Percentiles rank a stretch among this genome's conserved stretches.
phyloP scores from a whole-genome alignment of 2,113 vertebrate genomes.

The Leiothrix lutea region DNA sequence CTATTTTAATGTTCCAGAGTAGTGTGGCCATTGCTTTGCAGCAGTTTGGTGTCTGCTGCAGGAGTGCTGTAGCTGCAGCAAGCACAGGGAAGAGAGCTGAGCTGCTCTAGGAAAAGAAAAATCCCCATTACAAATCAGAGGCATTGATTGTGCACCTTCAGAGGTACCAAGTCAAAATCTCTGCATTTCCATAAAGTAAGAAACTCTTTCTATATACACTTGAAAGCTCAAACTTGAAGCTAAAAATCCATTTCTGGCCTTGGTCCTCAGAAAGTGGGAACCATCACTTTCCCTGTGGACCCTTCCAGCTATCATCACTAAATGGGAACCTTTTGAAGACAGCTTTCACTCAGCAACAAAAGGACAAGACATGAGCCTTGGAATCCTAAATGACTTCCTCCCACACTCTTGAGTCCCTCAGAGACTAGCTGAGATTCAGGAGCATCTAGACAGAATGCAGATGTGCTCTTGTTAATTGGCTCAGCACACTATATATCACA shows the following conservation, averaged over 20 bases:
- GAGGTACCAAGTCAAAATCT: background rate
- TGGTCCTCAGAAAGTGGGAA: background rate
- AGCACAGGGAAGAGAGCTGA: background rate
- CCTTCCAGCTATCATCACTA: background rate
- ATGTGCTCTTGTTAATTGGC: background rate
- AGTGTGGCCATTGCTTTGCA: background rate
- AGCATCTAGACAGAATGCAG: background rate
- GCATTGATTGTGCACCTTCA: background rate
- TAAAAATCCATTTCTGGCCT: background rate
- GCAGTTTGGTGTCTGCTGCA: background rate
- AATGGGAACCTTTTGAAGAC: background rate
- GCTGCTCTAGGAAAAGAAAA: background rate
- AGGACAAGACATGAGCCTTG: background rate
- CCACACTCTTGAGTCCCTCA: background rate
- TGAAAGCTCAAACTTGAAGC: background rate
- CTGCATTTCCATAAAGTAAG: background rate
- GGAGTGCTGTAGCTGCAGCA: background rate
- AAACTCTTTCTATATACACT: background rate
- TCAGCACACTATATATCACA: background rate
- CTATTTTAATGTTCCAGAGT: background rate
- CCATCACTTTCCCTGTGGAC: background rate
- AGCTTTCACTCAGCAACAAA: background rate
- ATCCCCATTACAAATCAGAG: background rate
- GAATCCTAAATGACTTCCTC: background rate
- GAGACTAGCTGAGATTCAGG: background rate